Conservation (phyloP, 2,888 invertebrate genomes). For the Eristalis arbustorum region DNA sequence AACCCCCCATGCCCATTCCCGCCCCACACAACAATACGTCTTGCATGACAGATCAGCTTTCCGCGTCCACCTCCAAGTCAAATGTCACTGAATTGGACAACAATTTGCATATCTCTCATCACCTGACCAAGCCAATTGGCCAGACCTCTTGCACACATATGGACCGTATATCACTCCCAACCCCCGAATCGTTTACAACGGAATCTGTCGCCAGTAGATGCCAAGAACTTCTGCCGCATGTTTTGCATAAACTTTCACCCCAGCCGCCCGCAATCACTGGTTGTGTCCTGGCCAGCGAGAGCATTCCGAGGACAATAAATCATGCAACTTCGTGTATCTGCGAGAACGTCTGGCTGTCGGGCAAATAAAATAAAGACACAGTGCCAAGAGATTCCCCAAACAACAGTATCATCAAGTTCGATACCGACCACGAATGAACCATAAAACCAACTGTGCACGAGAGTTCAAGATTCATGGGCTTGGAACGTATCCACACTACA, state of each 20-base stretch:
- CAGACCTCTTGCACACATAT: not conserved
- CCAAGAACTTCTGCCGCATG: slow-evolving; percentile 10
- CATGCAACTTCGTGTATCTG: slow-evolving; percentile 13
- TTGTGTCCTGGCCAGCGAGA: not conserved
- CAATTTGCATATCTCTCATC: not conserved
- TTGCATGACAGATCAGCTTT: not conserved
- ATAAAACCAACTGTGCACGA: not conserved
- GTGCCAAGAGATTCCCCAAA: slow-evolving; percentile 14
- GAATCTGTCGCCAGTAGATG: not conserved
- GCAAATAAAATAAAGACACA: slow-evolving; percentile 19
- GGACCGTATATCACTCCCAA: not conserved
- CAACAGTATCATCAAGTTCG: not conserved
- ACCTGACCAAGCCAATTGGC: not conserved
- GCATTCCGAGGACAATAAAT: not conserved
- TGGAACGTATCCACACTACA: not conserved
- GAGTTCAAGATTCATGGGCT: not conserved
- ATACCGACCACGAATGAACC: not conserved
- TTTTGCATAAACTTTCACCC: slow-evolving; percentile 7
- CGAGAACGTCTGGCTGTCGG: slow-evolving; percentile 5
- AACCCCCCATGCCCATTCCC: not conserved
- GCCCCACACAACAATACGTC: not conserved
- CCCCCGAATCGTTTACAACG: not conserved
- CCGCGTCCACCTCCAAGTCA: not conserved
- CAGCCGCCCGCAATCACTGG: not conserved
- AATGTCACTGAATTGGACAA: not conserved